phyloP scores from a whole-genome alignment of 53 echinoderm and acorn worm species.

The Temnopleurus reevesii region DNA sequence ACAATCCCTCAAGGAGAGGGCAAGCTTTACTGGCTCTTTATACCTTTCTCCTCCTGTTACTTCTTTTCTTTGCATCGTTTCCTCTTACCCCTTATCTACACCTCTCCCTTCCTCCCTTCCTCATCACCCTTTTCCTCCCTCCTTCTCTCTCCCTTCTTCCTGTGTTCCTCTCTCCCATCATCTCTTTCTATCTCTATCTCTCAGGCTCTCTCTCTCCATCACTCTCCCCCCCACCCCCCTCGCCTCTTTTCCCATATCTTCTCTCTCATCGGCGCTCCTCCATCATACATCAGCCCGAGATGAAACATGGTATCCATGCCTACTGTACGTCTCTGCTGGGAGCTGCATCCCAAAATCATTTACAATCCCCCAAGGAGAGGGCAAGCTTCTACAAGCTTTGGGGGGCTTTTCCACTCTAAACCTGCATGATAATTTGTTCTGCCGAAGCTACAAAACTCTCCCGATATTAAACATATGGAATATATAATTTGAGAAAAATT shows the following conservation, averaged over 20 bases:
- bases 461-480: background rate
- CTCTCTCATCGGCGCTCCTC: background rate
- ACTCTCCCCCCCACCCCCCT: background rate
- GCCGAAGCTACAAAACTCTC: background rate
- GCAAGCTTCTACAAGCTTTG: background rate
- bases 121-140: background rate
- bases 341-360: slow-evolving; percentile 38
- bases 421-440: background rate
- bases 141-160: background rate
- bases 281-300: background rate
- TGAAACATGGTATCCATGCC: background rate
- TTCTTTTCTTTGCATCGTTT: too few species aligned
- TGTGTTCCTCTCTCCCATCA: background rate
- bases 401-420: slow-evolving; percentile 10
- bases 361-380: slow-evolving; percentile 11
- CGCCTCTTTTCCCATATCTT: background rate
- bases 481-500: background rate
- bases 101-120: too few species aligned
- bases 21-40: background rate
- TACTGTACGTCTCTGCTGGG: background rate
- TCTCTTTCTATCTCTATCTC: too few species aligned
- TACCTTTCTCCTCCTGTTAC: background rate
- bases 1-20: slow-evolving; percentile 6
- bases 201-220: too few species aligned
- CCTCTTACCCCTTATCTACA: too few species aligned